These are phyloP conservation scores for Galerucella calmariensis DNA, from an alignment of 2,888 invertebrate genomes.

Conservation along the genomic window DNA sequence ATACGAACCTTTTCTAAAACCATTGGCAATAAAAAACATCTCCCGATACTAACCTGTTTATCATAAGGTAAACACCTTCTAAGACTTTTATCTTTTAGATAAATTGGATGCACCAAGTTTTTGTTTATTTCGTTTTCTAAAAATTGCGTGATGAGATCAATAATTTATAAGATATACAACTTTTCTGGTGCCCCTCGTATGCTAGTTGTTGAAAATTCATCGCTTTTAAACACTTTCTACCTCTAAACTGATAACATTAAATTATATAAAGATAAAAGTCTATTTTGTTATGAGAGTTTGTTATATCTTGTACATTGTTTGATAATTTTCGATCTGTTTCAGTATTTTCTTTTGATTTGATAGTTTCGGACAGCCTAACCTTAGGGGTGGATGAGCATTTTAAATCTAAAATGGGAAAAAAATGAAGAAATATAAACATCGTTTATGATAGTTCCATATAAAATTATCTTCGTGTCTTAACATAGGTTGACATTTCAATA, in stretches of 20 bases:
- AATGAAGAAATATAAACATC: not conserved
- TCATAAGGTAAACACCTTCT: not conserved
- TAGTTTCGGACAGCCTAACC: not conserved
- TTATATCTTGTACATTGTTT: too few relatives aligned
- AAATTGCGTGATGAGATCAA: not conserved
- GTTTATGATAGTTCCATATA: not conserved
- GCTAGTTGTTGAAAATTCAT: not conserved
- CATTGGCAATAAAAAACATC: not conserved
- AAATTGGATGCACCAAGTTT: too few relatives aligned
- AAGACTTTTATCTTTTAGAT: not conserved
- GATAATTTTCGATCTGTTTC: too few relatives aligned
- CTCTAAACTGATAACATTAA: not conserved
- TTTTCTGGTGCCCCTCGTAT: conserved; percentile 5
- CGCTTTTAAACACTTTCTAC: not conserved
- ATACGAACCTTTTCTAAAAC: not conserved
- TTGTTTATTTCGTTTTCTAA: too few relatives aligned
- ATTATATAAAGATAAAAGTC: too few relatives aligned
- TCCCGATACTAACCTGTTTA: not conserved
- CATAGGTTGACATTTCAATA: not conserved
- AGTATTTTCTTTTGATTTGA: not conserved
- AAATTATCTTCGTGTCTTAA: not conserved
- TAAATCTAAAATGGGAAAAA: too few relatives aligned
- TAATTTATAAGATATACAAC: not conserved
- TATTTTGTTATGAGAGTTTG: too few relatives aligned
- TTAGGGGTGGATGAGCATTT: too few relatives aligned